phyloP scores from a whole-genome alignment of 2,797 vertebrate genomes.

The Esox lucius region DNA sequence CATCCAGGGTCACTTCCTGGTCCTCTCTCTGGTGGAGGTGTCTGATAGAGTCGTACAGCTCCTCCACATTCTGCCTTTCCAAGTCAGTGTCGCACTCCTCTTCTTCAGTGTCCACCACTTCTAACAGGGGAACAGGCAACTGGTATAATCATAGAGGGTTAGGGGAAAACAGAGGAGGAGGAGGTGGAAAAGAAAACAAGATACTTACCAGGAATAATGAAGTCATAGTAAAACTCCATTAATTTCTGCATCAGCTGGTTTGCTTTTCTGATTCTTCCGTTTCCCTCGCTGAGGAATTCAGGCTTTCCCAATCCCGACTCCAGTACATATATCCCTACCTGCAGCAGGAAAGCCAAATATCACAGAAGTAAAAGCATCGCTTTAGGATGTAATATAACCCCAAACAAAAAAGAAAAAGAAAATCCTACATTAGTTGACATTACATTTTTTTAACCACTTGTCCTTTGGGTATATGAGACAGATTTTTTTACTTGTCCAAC shows the following conservation, averaged over 20 bases:
- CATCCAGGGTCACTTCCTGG: constrained; percentile 70
- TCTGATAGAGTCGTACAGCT: constrained; percentile 91
- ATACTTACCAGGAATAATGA: constrained; percentile 87
- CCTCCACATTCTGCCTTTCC: constrained; percentile 94
- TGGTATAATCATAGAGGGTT: not conserved
- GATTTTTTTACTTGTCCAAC: too few species aligned
- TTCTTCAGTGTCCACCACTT: constrained; percentile 86
- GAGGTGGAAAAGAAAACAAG: not conserved
- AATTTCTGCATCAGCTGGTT: constrained; percentile 91
- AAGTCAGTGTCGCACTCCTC: constrained; percentile 89
- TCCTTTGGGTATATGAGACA: too few species aligned
- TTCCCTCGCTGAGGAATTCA: constrained; percentile 91
- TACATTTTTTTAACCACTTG: too few species aligned
- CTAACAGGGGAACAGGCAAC: constrained; percentile 57
- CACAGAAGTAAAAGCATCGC: not conserved
- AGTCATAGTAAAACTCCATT: constrained; percentile 91
- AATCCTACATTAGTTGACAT: too few species aligned
- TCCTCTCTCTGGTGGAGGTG: constrained; percentile 71
- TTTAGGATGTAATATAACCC: not conserved
- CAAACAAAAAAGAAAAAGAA: not conserved
- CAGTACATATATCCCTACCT: constrained; percentile 91
- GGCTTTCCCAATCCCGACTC: constrained; percentile 86
- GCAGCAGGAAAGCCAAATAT: constrained; percentile 14
- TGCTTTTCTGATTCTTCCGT: constrained; percentile 87
- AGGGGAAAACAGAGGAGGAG: not conserved